Percentiles rank a stretch among this genome's conserved stretches.
Conservation (phyloP, 1,140 invertebrate genomes). For the Grapholita molesta region DNA sequence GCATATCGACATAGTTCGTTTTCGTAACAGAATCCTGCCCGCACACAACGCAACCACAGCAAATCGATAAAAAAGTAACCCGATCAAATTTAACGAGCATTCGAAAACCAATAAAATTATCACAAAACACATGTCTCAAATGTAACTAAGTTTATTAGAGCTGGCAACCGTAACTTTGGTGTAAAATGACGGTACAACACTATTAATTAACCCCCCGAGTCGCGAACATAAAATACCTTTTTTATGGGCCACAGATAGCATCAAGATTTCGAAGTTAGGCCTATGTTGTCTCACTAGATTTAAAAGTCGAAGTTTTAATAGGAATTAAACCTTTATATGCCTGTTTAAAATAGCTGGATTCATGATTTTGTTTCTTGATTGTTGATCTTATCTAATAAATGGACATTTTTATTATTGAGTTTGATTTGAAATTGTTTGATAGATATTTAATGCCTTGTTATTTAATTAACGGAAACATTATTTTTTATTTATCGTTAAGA, state of each 20-base stretch:
- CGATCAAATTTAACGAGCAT: conserved; percentile 10
- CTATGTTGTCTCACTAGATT: conserved; percentile 27
- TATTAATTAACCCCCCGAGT: conserved; percentile 62
- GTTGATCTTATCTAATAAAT: neutral
- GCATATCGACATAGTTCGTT: neutral
- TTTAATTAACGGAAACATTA: neutral
- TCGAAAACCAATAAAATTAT: conserved; percentile 37
- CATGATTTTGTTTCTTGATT: neutral
- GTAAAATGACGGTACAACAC: conserved; percentile 43
- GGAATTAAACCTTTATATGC: neutral
- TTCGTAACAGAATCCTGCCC: neutral
- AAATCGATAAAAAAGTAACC: neutral
- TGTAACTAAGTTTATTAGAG: conserved; percentile 45
- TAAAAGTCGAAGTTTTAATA: neutral
- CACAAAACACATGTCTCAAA: conserved; percentile 51
- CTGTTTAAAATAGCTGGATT: neutral
- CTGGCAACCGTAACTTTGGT: conserved; percentile 41
- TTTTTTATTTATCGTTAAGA: neutral
- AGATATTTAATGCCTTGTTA: neutral
- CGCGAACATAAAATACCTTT: conserved; percentile 43
- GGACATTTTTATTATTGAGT: neutral
- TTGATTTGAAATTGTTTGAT: neutral
- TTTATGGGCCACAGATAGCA: conserved; percentile 42
- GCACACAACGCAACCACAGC: neutral
- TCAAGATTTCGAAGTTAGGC: conserved; percentile 33